Evolutionary conservation across 1,140 invertebrate species (phyloP).

Genomic region (Andricus grossulariae): DNA sequence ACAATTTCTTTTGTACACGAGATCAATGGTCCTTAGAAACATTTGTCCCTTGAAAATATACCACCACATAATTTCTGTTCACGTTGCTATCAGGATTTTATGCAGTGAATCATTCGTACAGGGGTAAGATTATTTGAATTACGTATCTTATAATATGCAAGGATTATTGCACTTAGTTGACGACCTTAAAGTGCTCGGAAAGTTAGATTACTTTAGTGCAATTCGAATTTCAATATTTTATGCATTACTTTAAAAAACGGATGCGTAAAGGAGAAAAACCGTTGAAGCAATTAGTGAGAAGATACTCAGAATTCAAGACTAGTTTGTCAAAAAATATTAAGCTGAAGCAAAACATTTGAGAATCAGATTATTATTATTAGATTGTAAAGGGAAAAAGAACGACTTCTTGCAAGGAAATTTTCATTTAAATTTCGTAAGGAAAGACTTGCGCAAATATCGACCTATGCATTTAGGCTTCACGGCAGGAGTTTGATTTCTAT

Average conservation of each 20-base stretch:
- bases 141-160: conserved; percentile 34
- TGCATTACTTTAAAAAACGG: conserved; percentile 20
- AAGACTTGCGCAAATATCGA: no score
- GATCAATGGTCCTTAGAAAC: conserved; percentile 38
- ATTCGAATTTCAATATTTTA: conserved; percentile 34
- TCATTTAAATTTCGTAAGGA: no score
- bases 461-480: no score
- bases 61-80: conserved; percentile 36
- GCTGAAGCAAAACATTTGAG: neutral
- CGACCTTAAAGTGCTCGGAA: conserved; percentile 29
- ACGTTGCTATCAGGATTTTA: conserved; percentile 34
- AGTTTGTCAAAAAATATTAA: neutral
- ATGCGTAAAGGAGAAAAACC: conserved; percentile 15
- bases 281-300: neutral
- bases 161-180: conserved; percentile 28
- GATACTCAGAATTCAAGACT: neutral
- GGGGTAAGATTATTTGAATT: neutral
- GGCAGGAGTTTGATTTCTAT: no score
- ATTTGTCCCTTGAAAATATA: conserved; percentile 23
- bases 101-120: neutral
- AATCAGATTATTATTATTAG: no score
- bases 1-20: conserved; percentile 48
- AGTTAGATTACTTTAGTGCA: conserved; percentile 31
- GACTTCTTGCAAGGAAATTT: no score
- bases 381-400: no score